Percentiles rank a stretch among this genome's conserved stretches.
phyloP scores from a whole-genome alignment of 1,140 invertebrate genomes.

The Heliconius himera region DNA sequence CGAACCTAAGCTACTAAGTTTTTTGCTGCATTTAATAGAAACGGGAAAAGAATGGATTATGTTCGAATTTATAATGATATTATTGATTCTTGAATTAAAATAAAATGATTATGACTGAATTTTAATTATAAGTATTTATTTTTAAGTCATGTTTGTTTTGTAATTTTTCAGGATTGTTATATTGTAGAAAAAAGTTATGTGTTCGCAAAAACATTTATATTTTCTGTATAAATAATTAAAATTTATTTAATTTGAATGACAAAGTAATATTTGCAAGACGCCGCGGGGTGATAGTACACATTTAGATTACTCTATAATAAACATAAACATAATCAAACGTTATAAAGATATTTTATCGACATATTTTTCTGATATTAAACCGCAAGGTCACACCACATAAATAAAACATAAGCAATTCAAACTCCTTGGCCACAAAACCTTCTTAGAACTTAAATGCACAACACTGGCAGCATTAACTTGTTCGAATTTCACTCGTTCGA shows the following conservation, averaged over 20 bases:
- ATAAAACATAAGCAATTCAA: slow-evolving; percentile 16
- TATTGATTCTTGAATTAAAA: not conserved
- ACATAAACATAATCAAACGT: slow-evolving; percentile 16
- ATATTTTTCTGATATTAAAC: slow-evolving; percentile 13
- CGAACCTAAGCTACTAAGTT: not conserved
- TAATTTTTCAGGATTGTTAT: no score
- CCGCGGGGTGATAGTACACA: not conserved
- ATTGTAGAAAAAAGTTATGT: no score
- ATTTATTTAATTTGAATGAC: not conserved
- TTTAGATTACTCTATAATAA: not conserved
- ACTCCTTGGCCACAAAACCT: slow-evolving; percentile 27
- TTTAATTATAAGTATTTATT: no score
- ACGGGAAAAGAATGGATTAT: not conserved
- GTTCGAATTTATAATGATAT: not conserved
- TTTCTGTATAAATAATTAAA: no score
- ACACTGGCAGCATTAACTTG: slow-evolving; percentile 58
- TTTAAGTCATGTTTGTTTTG: no score
- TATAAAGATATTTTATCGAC: slow-evolving; percentile 20
- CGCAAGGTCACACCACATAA: slow-evolving; percentile 10
- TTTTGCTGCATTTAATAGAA: not conserved
- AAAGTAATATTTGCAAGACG: not conserved
- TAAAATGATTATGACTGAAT: not conserved
- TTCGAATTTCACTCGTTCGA: slow-evolving; percentile 48
- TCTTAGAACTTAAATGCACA: slow-evolving; percentile 30
- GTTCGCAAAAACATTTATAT: no score